phyloP scores from a whole-genome alignment of 2,113 vertebrate genomes.

The Psittacus erithacus region DNA sequence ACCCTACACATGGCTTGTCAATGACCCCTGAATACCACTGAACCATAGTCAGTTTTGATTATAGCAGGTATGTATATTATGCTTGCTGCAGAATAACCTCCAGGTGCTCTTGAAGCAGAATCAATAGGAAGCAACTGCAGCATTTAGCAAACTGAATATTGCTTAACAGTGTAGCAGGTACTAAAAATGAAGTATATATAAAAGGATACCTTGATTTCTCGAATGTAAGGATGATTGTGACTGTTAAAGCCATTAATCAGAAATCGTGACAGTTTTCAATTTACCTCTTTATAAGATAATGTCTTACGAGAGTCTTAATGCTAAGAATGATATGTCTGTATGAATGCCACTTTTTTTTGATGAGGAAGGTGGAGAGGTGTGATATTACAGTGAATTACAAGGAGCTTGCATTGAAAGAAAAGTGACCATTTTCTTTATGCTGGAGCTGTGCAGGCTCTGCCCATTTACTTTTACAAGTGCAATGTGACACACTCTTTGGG shows the following conservation, averaged over 20 bases:
- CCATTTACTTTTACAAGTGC: conserved; percentile 16
- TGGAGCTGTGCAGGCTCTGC: not conserved
- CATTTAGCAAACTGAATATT: conserved; percentile 24
- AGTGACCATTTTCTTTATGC: not conserved
- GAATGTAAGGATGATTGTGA: not conserved
- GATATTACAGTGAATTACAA: not conserved
- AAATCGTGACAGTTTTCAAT: not conserved
- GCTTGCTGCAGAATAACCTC: not conserved
- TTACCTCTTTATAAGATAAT: not conserved
- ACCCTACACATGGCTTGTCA: not conserved
- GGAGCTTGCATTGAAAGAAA: conserved; percentile 20
- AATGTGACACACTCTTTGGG: not conserved
- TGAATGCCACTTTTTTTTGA: not conserved
- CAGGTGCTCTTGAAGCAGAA: conserved; percentile 9
- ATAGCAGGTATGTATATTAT: not conserved
- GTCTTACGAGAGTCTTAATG: not conserved
- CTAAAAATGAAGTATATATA: not conserved
- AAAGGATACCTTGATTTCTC: conserved; percentile 5
- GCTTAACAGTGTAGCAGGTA: not conserved
- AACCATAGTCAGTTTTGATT: conserved; percentile 11
- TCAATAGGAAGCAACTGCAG: not conserved
- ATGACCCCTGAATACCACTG: not conserved
- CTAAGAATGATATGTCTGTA: not conserved
- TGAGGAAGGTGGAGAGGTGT: not conserved
- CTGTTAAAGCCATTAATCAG: not conserved